phyloP scores from a whole-genome alignment of 2,888 invertebrate species.

The Agrochola litura region DNA sequence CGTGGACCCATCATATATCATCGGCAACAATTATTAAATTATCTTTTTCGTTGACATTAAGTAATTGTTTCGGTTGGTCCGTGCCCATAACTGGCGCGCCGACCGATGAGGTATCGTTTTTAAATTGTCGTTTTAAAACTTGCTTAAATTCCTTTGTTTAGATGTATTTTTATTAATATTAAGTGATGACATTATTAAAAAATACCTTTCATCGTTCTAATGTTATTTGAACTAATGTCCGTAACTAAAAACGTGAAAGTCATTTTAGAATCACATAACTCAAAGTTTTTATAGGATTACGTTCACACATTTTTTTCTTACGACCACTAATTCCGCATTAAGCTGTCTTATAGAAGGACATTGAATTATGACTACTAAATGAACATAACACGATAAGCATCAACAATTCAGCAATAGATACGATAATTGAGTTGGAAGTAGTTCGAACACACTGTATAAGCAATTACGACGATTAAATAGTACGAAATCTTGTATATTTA shows the following conservation, averaged over 20 bases:
- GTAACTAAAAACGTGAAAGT: constrained; percentile 44
- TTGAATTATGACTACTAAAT: constrained; percentile 49
- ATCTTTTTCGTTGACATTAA: constrained; percentile 90
- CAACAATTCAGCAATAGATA: constrained; percentile 69
- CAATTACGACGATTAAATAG: constrained; percentile 78
- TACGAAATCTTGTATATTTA: constrained; percentile 80
- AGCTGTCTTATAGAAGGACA: constrained; percentile 32
- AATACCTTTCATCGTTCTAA: constrained; percentile 40
- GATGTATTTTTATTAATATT: constrained; percentile 71
- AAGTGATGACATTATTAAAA: constrained; percentile 66
- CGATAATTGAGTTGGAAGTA: constrained; percentile 67
- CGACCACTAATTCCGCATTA: constrained; percentile 29
- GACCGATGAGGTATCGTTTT: constrained; percentile 81
- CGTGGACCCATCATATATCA: constrained; percentile 87
- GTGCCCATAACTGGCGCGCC: constrained; percentile 82
- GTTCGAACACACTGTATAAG: constrained; percentile 60
- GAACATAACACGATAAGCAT: constrained; percentile 65
- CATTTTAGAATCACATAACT: constrained; percentile 45
- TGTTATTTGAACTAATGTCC: constrained; percentile 22
- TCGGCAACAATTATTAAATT: constrained; percentile 90
- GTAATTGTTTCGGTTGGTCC: constrained; percentile 87
- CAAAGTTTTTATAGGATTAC: constrained; percentile 21
- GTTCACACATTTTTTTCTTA: constrained; percentile 26
- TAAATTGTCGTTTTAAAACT: constrained; percentile 79
- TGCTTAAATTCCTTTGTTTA: constrained; percentile 78